Evolutionary conservation across 2,888 invertebrate species (phyloP).

Genomic region (Augiades crinisus): DNA sequence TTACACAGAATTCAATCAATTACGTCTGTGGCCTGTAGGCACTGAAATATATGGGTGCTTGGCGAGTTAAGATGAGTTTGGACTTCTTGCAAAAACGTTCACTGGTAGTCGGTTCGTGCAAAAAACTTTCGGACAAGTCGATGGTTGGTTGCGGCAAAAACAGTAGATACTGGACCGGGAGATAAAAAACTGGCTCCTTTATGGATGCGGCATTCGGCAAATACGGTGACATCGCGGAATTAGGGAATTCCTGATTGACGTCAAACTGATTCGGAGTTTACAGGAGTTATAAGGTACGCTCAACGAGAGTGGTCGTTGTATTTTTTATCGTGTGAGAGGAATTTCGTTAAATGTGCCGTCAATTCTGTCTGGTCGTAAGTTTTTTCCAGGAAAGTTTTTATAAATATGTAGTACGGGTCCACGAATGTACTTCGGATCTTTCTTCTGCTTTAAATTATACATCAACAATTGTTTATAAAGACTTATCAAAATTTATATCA

Average conservation of each 20-base stretch:
- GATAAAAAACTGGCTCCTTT: constrained; percentile 55
- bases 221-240: constrained; percentile 42
- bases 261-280: constrained; percentile 31
- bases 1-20: constrained; percentile 72
- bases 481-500: too few species aligned
- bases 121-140: constrained; percentile 64
- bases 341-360: constrained; percentile 15
- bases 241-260: constrained; percentile 38
- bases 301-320: constrained; percentile 13
- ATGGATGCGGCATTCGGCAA: constrained; percentile 67
- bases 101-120: constrained; percentile 49
- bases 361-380: background rate
- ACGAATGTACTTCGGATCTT: background rate
- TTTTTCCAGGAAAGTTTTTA: constrained; percentile 14
- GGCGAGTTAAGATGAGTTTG: constrained; percentile 65
- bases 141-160: constrained; percentile 64
- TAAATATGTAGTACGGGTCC: constrained; percentile 1
- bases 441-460: background rate
- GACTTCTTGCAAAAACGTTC: constrained; percentile 61
- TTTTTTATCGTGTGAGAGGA: constrained; percentile 23
- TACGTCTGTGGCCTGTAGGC: constrained; percentile 56
- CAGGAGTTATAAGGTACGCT: constrained; percentile 18
- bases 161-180: constrained; percentile 50
- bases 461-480: too few species aligned
- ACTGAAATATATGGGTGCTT: constrained; percentile 70